Percentiles rank a stretch among this genome's conserved stretches.
These are phyloP conservation scores for Dryoscopus gambensis DNA, from an alignment of 2,113 vertebrate species.

Conservation along the genomic window DNA sequence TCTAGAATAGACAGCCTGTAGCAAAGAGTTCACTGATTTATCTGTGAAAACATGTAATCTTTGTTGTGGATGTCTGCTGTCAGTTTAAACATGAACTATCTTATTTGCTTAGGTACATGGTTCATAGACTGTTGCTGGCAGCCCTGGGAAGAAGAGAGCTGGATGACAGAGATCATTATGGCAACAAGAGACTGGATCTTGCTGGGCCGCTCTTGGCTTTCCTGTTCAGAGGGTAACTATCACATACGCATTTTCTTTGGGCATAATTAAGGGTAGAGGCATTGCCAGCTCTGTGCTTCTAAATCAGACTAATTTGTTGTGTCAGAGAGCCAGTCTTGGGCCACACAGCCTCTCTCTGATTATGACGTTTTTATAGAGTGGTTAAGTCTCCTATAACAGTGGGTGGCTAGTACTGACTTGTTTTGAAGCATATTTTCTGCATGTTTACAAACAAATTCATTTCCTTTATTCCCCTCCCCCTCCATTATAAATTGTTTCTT, in stretches of 20 bases:
- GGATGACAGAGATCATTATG: constrained; percentile 98
- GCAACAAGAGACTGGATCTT: constrained; percentile 98
- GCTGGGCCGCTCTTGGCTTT: constrained; percentile 94
- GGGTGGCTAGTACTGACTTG: background rate
- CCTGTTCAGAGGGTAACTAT: constrained; percentile 90
- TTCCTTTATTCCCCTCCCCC: background rate
- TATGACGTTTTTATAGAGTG: background rate
- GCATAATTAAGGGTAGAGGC: background rate
- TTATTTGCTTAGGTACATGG: constrained; percentile 88
- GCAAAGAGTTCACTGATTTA: background rate
- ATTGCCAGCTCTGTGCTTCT: background rate
- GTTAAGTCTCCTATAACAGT: background rate
- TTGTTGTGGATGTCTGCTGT: background rate
- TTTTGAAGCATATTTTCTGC: background rate
- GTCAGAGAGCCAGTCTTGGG: background rate
- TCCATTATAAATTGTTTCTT: background rate
- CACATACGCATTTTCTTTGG: background rate
- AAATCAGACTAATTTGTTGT: background rate
- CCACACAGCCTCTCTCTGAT: background rate
- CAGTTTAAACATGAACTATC: background rate
- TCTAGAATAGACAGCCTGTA: background rate
- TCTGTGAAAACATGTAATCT: background rate
- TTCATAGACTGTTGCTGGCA: constrained; percentile 90
- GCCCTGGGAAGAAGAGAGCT: constrained; percentile 93
- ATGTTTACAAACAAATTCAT: background rate